These are phyloP conservation scores for Daktulosphaira vitifoliae DNA, from an alignment of 1,140 invertebrate species.

Conservation along the genomic window DNA sequence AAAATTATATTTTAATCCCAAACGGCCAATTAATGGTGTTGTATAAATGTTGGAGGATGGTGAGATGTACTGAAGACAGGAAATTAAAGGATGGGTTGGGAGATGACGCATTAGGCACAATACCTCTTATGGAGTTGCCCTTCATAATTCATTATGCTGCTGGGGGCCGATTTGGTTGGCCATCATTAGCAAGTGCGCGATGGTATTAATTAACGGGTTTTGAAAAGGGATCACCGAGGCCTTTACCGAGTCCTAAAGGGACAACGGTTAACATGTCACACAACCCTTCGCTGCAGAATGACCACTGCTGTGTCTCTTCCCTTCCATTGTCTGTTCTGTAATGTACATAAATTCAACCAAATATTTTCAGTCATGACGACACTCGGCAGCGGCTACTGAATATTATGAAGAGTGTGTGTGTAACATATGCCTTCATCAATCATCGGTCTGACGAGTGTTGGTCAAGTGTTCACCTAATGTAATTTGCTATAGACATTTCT, in stretches of 20 bases:
- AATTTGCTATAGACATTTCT: not conserved
- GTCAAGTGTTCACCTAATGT: not conserved
- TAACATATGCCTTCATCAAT: slow-evolving; percentile 21
- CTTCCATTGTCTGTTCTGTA: not conserved
- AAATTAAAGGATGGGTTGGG: not conserved
- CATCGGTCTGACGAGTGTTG: not conserved
- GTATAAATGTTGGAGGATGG: no score
- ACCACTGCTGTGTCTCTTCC: not conserved
- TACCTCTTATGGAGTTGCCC: slow-evolving; percentile 2
- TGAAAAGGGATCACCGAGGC: not conserved
- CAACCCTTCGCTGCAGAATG: slow-evolving; percentile 16
- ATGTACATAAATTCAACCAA: not conserved
- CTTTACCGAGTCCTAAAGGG: not conserved
- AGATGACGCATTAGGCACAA: slow-evolving; percentile 10
- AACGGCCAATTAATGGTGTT: no score
- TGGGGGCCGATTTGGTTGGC: slow-evolving; percentile 1
- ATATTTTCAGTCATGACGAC: not conserved
- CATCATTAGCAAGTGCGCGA: slow-evolving; percentile 20
- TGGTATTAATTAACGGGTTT: slow-evolving; percentile 30
- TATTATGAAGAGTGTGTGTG: not conserved
- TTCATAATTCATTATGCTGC: slow-evolving; percentile 25
- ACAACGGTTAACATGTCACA: slow-evolving; percentile 24
- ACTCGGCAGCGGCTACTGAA: not conserved
- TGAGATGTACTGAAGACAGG: no score
- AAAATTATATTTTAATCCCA: no score